phyloP scores from a whole-genome alignment of 2,888 invertebrate genomes.

The Mongoloraphidia duomilia region DNA sequence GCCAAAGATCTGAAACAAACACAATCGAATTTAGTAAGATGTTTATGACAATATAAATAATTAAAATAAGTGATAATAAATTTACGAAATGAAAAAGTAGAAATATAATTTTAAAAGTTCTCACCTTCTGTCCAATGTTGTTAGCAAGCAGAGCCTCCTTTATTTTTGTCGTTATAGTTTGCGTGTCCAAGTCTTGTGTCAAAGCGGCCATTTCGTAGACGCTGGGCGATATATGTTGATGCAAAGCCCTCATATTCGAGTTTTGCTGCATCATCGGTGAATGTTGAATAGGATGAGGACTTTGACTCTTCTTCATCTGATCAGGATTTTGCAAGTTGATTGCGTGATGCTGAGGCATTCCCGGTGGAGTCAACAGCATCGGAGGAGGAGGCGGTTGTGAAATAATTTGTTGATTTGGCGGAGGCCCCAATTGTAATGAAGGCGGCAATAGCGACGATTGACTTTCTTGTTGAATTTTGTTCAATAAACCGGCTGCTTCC shows the following conservation, averaged over 20 bases:
- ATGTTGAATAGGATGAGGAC: slow-evolving; percentile 35
- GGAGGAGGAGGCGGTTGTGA: slow-evolving; percentile 38
- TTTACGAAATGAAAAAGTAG: slow-evolving; percentile 5
- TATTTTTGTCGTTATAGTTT: slow-evolving; percentile 89
- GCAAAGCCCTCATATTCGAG: slow-evolving; percentile 55
- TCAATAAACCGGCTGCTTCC: slow-evolving; percentile 47
- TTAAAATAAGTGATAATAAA: too few species aligned
- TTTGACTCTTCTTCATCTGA: slow-evolving; percentile 44
- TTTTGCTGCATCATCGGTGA: slow-evolving; percentile 47
- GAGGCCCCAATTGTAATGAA: slow-evolving; percentile 33
- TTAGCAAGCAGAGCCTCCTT: slow-evolving; percentile 93
- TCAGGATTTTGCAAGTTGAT: slow-evolving; percentile 49
- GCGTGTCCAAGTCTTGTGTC: slow-evolving; percentile 92
- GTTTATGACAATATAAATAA: background rate
- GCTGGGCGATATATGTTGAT: slow-evolving; percentile 82
- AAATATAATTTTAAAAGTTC: slow-evolving; percentile 4
- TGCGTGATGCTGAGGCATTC: slow-evolving; percentile 60
- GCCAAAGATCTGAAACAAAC: slow-evolving; percentile 64
- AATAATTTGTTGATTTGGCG: slow-evolving; percentile 26
- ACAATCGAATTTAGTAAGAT: slow-evolving; percentile 6
- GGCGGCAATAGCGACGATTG: slow-evolving; percentile 42
- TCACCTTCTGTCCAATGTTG: slow-evolving; percentile 90
- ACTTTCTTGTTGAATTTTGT: slow-evolving; percentile 53
- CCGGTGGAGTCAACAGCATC: slow-evolving; percentile 61
- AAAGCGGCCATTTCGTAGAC: slow-evolving; percentile 96